These are phyloP conservation scores for Ptychadena robeensis DNA, from an alignment of 2,797 vertebrate genomes.

Conservation along the genomic window DNA sequence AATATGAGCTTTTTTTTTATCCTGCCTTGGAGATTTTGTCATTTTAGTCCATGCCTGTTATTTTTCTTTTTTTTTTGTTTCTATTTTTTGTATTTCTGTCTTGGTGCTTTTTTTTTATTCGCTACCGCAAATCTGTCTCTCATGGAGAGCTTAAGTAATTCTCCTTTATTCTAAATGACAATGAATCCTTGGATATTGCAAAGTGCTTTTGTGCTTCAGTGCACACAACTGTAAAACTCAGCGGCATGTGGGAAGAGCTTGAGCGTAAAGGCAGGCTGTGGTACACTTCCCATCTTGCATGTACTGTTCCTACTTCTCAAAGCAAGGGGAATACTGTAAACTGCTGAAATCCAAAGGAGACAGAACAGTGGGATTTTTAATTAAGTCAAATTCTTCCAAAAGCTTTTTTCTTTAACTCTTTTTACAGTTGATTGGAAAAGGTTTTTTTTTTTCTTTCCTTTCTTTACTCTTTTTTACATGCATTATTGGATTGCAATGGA, in stretches of 20 bases:
- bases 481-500: slow-evolving; percentile 67
- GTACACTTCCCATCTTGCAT: slow-evolving; percentile 70
- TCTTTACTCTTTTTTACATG: slow-evolving; percentile 63
- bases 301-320: slow-evolving; percentile 71
- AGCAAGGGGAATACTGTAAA: slow-evolving; percentile 73
- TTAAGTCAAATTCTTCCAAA: slow-evolving; percentile 70
- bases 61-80: slow-evolving; percentile 4
- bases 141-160: slow-evolving; percentile 72
- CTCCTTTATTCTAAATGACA: slow-evolving; percentile 71
- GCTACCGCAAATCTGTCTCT: slow-evolving; percentile 69
- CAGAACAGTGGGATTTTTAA: slow-evolving; percentile 65
- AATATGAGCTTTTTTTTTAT: not conserved
- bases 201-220: slow-evolving; percentile 71
- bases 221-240: slow-evolving; percentile 66
- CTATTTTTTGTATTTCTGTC: slow-evolving; percentile 67
- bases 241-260: slow-evolving; percentile 71
- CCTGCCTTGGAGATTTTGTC: not conserved
- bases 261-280: slow-evolving; percentile 66
- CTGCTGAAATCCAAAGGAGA: slow-evolving; percentile 65
- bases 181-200: slow-evolving; percentile 70
- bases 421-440: slow-evolving; percentile 68
- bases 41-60: not conserved
- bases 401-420: slow-evolving; percentile 70
- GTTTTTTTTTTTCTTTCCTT: slow-evolving; percentile 66
- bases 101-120: slow-evolving; percentile 66